These are phyloP conservation scores for Ctenoplectra terminalis DNA, from an alignment of 1,140 invertebrate genomes.

Conservation along the genomic window DNA sequence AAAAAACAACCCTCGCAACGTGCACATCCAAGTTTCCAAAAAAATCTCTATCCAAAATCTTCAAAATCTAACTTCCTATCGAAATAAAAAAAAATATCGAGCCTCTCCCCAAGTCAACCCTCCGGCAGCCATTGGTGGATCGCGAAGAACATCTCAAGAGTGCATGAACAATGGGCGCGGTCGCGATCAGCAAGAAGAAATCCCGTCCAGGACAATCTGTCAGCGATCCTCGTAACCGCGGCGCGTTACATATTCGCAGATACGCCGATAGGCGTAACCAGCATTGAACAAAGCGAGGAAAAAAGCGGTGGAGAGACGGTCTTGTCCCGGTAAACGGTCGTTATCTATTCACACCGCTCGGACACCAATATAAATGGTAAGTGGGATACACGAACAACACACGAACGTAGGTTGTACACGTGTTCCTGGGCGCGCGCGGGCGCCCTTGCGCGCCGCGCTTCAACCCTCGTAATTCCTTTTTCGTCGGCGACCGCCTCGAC, in stretches of 20 bases:
- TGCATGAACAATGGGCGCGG: neutral
- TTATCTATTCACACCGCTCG: slow-evolving; percentile 60
- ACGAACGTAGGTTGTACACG: neutral
- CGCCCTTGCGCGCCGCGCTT: slow-evolving; percentile 9
- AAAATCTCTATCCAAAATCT: too few relatives aligned
- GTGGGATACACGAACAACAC: neutral
- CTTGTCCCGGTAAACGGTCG: slow-evolving; percentile 48
- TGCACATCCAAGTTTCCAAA: too few relatives aligned
- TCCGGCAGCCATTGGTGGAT: neutral
- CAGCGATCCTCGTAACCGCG: neutral
- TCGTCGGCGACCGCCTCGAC: neutral
- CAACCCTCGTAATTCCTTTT: slow-evolving; percentile 40
- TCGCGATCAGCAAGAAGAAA: neutral
- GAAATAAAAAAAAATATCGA: too few relatives aligned
- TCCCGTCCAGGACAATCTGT: slow-evolving; percentile 14
- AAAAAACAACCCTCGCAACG: too few relatives aligned
- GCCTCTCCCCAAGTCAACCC: neutral
- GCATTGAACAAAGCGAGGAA: slow-evolving; percentile 14
- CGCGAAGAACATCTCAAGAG: neutral
- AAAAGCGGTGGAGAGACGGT: slow-evolving; percentile 11
- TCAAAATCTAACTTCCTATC: too few relatives aligned
- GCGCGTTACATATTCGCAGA: slow-evolving; percentile 51
- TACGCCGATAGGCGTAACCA: slow-evolving; percentile 50
- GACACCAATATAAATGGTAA: slow-evolving; percentile 57
- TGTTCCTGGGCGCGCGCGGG: neutral